A percentile compares a stretch with the other conserved stretches of the same genome.
These are phyloP conservation scores for Tenthredo livida DNA, from an alignment of 2,888 invertebrate species.

Conservation along the genomic window DNA sequence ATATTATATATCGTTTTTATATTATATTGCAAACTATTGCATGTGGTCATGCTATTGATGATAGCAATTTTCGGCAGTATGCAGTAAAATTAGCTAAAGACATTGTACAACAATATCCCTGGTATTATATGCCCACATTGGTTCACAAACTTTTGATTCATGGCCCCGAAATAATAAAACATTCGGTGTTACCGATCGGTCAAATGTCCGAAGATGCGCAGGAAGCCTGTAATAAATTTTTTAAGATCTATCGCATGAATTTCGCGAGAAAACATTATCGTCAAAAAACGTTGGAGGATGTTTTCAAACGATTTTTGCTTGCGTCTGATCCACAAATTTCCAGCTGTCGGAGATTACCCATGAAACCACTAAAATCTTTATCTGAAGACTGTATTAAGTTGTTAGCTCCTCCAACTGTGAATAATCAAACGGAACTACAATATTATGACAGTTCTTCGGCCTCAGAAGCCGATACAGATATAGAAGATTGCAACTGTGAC, in stretches of 20 bases:
- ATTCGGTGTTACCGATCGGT: not conserved
- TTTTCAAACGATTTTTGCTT: not conserved
- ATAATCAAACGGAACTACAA: not conserved
- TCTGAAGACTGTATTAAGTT: not conserved
- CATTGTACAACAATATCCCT: not conserved
- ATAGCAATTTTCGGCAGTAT: not conserved
- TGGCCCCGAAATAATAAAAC: not conserved
- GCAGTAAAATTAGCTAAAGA: not conserved
- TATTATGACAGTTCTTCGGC: not conserved
- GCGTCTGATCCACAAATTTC: slow-evolving; percentile 28
- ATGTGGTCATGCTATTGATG: not conserved
- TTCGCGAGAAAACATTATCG: slow-evolving; percentile 9
- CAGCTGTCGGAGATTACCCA: not conserved
- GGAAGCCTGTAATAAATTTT: slow-evolving; percentile 25
- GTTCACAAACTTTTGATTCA: slow-evolving; percentile 21
- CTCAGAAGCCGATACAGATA: not conserved
- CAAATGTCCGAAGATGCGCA: slow-evolving; percentile 37
- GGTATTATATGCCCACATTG: slow-evolving; percentile 26
- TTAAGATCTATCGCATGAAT: not conserved
- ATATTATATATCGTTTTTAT: slow-evolving; percentile 12
- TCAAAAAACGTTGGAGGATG: slow-evolving; percentile 24
- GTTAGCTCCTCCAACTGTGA: not conserved
- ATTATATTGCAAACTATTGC: slow-evolving; percentile 22
- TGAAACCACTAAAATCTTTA: slow-evolving; percentile 12
- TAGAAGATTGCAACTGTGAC: not conserved